phyloP scores from a whole-genome alignment of 2,888 invertebrate genomes.

The Eristalinus aeneus region DNA sequence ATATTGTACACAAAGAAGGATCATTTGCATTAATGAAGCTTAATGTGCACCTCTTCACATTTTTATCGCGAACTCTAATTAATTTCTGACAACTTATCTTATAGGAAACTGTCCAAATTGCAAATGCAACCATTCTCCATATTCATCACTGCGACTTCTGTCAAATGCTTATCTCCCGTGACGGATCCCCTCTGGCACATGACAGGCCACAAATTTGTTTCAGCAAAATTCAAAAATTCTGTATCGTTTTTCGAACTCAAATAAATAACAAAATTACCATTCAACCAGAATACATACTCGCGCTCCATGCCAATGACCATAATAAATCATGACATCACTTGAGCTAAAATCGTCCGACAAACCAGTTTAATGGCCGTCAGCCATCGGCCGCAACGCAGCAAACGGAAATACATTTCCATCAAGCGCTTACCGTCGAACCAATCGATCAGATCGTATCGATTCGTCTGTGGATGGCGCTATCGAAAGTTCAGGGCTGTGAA shows the following conservation, averaged over 20 bases:
- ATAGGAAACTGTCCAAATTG: neutral
- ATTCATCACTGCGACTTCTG: neutral
- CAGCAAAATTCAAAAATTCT: neutral
- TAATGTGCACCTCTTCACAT: too few species aligned
- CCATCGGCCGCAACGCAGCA: neutral
- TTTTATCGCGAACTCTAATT: neutral
- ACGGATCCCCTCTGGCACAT: neutral
- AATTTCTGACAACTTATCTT: neutral
- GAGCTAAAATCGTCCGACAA: constrained; percentile 48
- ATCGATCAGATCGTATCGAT: constrained; percentile 58
- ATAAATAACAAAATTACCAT: constrained; percentile 55
- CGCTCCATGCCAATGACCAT: neutral
- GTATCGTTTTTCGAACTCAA: neutral
- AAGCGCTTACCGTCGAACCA: constrained; percentile 31
- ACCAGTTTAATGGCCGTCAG: constrained; percentile 51
- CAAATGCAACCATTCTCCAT: neutral
- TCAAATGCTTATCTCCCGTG: neutral
- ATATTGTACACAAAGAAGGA: too few species aligned
- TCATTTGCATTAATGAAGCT: too few species aligned
- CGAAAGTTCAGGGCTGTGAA: constrained; percentile 62
- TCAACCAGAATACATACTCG: constrained; percentile 16
- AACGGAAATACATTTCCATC: constrained; percentile 64
- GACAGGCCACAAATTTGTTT: neutral
- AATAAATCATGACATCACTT: constrained; percentile 70
- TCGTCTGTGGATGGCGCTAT: constrained; percentile 2